Conservation (phyloP, 2,888 invertebrate species). For the Synergus umbraculus region DNA sequence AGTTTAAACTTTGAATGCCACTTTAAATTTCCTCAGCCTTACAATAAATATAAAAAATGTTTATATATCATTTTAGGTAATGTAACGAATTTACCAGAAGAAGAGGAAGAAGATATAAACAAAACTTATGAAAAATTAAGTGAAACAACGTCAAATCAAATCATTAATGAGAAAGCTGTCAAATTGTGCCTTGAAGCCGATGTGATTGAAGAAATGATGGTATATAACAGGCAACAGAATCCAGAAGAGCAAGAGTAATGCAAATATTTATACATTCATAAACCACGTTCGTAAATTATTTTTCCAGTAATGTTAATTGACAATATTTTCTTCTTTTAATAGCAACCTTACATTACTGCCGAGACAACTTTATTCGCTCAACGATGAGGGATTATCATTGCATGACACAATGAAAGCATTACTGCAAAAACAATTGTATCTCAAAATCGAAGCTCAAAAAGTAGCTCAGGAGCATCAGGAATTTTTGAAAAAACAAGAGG, state of each 20-base stretch:
- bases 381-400: conserved; percentile 51
- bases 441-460: conserved; percentile 59
- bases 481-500: conserved; percentile 60
- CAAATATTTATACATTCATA: no score
- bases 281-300: background rate
- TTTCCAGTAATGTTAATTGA: background rate
- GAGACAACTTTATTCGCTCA: conserved; percentile 54
- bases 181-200: conserved; percentile 56
- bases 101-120: conserved; percentile 28
- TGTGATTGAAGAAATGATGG: conserved; percentile 56
- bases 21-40: background rate
- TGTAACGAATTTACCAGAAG: background rate
- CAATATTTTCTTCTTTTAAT: conserved; percentile 7
- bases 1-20: conserved; percentile 26
- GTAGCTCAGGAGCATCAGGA: conserved; percentile 55
- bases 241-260: conserved; percentile 53
- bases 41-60: background rate
- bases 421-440: conserved; percentile 49
- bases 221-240: conserved; percentile 48
- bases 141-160: conserved; percentile 46
- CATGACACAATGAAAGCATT: conserved; percentile 51
- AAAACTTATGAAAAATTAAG: conserved; percentile 47
- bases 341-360: conserved; percentile 56
- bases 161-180: conserved; percentile 52
- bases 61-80: conserved; percentile 1